Conservation (phyloP, 2,888 invertebrate genomes). For the Troides aeacus region DNA sequence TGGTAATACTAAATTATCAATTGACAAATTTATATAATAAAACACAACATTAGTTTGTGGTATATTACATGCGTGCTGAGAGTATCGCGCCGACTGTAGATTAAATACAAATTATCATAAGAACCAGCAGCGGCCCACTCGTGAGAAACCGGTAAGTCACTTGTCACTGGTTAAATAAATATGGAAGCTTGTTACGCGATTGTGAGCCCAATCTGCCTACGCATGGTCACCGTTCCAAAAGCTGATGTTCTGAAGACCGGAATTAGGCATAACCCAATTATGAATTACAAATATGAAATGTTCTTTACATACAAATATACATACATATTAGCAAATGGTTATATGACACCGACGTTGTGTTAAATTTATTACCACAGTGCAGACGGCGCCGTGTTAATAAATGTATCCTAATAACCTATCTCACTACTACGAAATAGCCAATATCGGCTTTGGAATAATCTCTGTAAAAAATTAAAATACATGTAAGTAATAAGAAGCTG, state of each 20-base stretch:
- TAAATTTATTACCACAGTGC: too few species aligned
- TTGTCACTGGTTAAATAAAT: conserved; percentile 70
- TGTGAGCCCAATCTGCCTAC: conserved; percentile 73
- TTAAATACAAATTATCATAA: conserved; percentile 42
- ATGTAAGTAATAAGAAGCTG: too few species aligned
- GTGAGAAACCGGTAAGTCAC: conserved; percentile 70
- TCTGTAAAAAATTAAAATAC: background rate
- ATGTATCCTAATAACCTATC: background rate
- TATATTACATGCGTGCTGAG: conserved; percentile 14
- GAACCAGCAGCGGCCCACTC: conserved; percentile 65
- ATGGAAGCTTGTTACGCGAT: conserved; percentile 72
- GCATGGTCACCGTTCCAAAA: conserved; percentile 42
- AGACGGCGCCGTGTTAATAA: background rate
- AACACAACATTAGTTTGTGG: conserved; percentile 2
- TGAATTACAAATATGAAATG: background rate
- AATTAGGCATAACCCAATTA: conserved; percentile 22
- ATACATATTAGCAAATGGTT: too few species aligned
- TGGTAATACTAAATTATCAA: background rate
- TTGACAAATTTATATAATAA: background rate
- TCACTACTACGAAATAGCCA: background rate
- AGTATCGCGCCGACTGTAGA: conserved; percentile 34
- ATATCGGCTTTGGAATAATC: background rate
- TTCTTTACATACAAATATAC: too few species aligned
- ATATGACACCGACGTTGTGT: too few species aligned
- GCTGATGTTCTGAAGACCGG: conserved; percentile 32